A percentile compares a stretch with the other conserved stretches of the same genome.
phyloP scores from a whole-genome alignment of 2,113 vertebrate genomes.

The Mobula birostris region DNA sequence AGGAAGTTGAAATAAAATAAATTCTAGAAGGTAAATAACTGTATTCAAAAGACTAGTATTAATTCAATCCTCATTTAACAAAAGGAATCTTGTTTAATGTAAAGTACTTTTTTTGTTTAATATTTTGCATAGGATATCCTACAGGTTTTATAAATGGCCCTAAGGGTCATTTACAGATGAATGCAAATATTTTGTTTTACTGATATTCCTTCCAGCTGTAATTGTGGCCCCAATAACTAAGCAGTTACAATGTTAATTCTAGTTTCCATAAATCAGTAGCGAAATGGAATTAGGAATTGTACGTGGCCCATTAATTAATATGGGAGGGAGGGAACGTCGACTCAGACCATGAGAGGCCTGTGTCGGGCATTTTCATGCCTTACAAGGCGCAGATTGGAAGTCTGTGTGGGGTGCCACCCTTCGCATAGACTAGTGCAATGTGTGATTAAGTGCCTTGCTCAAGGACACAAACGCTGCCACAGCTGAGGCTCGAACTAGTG shows the following conservation, averaged over 20 bases:
- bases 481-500: no score
- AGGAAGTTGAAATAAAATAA: neutral
- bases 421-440: no score
- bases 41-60: neutral
- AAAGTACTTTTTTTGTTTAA: neutral
- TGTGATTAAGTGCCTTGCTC: no score
- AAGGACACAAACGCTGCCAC: no score
- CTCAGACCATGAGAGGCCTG: no score
- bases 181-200: neutral
- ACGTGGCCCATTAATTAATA: no score
- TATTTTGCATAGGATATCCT: neutral
- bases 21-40: neutral
- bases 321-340: no score
- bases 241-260: neutral
- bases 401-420: no score
- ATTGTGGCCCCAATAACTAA: neutral
- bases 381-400: no score
- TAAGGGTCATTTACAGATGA: neutral
- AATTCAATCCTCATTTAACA: neutral
- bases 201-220: neutral
- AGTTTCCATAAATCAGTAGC: neutral
- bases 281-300: neutral
- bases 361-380: no score
- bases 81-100: neutral
- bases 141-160: neutral